A percentile compares a stretch with the other conserved stretches of the same genome.
phyloP scores from a whole-genome alignment of 2,113 vertebrate species.

The Cynopterus brachyotis region DNA sequence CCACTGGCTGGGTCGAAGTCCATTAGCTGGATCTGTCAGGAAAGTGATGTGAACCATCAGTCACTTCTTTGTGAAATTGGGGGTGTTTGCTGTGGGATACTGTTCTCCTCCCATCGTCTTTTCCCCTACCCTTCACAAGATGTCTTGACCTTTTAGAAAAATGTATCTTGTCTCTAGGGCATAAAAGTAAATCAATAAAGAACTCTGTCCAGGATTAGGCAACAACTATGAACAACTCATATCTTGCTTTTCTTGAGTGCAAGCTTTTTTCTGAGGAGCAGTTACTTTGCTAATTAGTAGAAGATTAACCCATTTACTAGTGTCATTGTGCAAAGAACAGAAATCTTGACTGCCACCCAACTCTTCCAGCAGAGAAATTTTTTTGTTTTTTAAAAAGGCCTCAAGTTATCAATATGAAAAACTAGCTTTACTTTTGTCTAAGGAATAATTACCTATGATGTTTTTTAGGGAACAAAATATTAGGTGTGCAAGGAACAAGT shows the following conservation, averaged over 20 bases:
- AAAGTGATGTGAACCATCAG: neutral
- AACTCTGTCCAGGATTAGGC: neutral
- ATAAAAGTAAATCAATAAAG: neutral
- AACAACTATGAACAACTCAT: neutral
- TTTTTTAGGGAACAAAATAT: slow-evolving; percentile 4
- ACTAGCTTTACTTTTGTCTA: neutral
- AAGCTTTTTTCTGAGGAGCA: neutral
- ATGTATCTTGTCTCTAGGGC: neutral
- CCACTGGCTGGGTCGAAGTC: fast-evolving
- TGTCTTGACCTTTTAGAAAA: neutral
- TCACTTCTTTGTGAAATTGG: neutral
- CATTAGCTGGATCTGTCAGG: neutral
- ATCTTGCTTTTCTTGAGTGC: neutral
- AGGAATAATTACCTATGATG: neutral
- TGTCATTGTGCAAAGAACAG: slow-evolving; percentile 15
- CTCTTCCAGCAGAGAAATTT: neutral
- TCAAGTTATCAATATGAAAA: slow-evolving; percentile 18
- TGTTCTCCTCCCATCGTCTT: neutral
- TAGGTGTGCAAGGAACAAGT: neutral
- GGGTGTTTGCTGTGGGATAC: neutral
- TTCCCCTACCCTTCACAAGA: neutral
- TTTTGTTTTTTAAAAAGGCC: neutral
- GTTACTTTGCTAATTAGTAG: slow-evolving; percentile 18
- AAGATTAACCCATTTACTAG: slow-evolving; percentile 25
- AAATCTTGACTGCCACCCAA: neutral